Percentiles rank a stretch among this genome's conserved stretches.
Conservation (phyloP, 1,140 invertebrate genomes). For the Andricus grossulariae region DNA sequence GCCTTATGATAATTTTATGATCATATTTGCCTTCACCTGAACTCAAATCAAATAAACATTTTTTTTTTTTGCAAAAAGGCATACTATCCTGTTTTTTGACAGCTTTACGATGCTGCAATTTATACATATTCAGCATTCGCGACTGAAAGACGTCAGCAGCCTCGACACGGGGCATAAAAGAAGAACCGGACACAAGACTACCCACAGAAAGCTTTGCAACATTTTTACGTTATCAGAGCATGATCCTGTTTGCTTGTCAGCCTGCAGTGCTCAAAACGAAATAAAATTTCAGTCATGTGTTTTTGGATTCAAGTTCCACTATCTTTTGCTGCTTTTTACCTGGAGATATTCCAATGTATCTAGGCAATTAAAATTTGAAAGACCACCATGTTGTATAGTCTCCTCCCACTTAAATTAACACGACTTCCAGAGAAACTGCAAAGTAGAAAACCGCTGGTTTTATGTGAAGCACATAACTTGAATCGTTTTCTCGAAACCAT, state of each 20-base stretch:
- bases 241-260: neutral
- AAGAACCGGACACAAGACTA: neutral
- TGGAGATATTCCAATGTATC: no score
- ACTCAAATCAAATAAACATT: no score
- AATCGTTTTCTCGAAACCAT: slow-evolving; percentile 14
- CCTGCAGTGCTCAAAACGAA: neutral
- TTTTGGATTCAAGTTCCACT: neutral
- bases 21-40: no score
- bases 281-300: neutral
- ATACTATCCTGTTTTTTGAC: neutral
- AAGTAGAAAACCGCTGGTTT: neutral
- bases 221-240: neutral
- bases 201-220: neutral
- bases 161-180: neutral
- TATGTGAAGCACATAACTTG: neutral
- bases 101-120: neutral
- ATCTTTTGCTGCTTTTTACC: neutral
- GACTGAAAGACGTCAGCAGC: neutral
- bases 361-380: neutral
- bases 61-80: no score
- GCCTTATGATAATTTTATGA: no score
- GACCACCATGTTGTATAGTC: neutral
- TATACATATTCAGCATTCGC: neutral
- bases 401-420: neutral
- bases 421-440: neutral